phyloP scores from a whole-genome alignment of 2,113 vertebrate species.

The Dolichotis patagonum region DNA sequence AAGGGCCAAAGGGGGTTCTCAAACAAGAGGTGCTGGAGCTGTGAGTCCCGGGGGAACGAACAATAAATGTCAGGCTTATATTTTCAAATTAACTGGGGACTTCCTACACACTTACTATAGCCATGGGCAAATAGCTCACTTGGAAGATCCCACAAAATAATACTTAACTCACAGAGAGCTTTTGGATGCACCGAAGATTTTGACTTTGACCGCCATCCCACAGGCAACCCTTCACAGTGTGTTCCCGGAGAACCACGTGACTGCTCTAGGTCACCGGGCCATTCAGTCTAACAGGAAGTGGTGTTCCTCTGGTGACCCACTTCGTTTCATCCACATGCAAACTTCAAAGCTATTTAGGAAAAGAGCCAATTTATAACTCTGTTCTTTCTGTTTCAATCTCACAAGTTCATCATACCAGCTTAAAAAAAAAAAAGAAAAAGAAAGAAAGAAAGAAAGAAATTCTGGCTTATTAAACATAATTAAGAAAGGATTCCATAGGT shows the following conservation, averaged over 20 bases:
- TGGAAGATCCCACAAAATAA: neutral
- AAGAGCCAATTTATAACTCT: neutral
- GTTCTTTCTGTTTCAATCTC: neutral
- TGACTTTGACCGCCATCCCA: neutral
- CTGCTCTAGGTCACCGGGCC: neutral
- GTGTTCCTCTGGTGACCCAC: neutral
- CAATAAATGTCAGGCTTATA: neutral
- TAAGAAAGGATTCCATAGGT: neutral
- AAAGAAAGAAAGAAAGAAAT: neutral
- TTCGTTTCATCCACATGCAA: neutral
- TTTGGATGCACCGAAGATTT: neutral
- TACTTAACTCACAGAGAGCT: neutral
- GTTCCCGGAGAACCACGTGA: neutral
- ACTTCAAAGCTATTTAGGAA: neutral
- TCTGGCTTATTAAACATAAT: slow-evolving; percentile 2
- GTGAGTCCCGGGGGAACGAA: neutral
- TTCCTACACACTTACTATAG: neutral
- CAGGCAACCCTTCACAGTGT: neutral
- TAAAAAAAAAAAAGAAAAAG: neutral
- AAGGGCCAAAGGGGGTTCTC: neutral
- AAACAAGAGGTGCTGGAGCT: neutral
- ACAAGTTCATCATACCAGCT: neutral
- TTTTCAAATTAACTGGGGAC: neutral
- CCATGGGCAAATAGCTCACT: neutral
- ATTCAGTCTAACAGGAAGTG: neutral